Percentiles rank a stretch among this genome's conserved stretches.
Conservation (phyloP, 2,797 vertebrate genomes). For the Crypturellus tataupa region DNA sequence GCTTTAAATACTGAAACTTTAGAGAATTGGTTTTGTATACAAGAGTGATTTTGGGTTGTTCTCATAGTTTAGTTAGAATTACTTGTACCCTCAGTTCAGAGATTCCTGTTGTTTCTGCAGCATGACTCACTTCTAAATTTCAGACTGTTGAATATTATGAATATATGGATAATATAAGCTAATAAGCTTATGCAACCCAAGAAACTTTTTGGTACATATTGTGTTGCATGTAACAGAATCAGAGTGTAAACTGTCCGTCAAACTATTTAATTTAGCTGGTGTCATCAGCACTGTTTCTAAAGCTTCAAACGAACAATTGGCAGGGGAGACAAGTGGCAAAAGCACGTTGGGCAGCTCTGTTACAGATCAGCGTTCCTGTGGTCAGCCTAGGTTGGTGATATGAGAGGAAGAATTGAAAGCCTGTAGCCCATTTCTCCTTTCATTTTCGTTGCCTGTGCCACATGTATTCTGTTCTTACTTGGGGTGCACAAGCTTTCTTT, state of each 20-base stretch:
- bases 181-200: background rate
- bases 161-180: too few species aligned
- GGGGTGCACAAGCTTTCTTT: background rate
- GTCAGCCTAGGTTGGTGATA: background rate
- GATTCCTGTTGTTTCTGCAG: background rate
- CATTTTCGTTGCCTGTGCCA: background rate
- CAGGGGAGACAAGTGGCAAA: background rate
- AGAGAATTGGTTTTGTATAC: background rate
- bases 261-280: background rate
- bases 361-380: background rate
- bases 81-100: background rate
- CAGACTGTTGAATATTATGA: background rate
- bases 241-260: too few species aligned
- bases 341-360: background rate
- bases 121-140: background rate
- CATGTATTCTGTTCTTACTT: background rate
- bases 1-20: background rate
- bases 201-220: background rate
- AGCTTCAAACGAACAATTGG: background rate
- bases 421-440: rapidly evolving
- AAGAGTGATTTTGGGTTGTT: too few species aligned
- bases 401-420: background rate
- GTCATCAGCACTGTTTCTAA: background rate
- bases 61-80: background rate
- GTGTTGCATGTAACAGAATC: background rate